Base-by-base conservation (phyloP, 2,888 invertebrate species). In the Halocaridina rubra region DNA sequence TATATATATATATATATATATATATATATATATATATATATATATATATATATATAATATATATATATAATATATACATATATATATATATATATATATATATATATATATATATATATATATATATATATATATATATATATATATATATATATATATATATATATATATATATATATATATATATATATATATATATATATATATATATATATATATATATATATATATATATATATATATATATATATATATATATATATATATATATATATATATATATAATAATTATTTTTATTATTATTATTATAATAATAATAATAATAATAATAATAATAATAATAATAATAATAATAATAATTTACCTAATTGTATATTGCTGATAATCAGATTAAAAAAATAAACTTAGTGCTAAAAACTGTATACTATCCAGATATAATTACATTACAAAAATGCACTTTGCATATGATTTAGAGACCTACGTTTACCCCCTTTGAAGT, bases 51-150 rank as follows among this genome's bases (percentile, higher is more conserved):
- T 39, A 39, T 39, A 39, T 39, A 39, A 39, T 13, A 7, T 39
- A 8, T 39, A 39, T 46, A 46, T 46, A 46, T 46, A 1, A 46
- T 46, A 1, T 46, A 46, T 46, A 46, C 16, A 46, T 46, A 46
- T 46, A 46, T 69, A 79, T 79, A 79, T 69, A 79, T 79, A 67
- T 79, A 67, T 79, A 79, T 79, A 67, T 39, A 79, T 67, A 67
- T 79, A 64, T 69, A 64, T 67, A 79, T 67, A 79, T 69, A 64
- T 67, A 79, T 67, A 33, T 64, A 79, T 67, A 79, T 67, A 79
- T 67, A 79, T 79, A 79, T 67, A 67, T 33, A 79, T 67, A 67
- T 67, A 67, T 79, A 79, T 79, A 67, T 67, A 64, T 79, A 79
- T 39, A 64, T 69, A 67, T 64, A n/a, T 29, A 24, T 69, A 69